Evolutionary conservation across 2,797 vertebrate genomes (phyloP), one percentile per base, ranked within the genome.

Genomic region (Muscicapa comitata): DNA sequence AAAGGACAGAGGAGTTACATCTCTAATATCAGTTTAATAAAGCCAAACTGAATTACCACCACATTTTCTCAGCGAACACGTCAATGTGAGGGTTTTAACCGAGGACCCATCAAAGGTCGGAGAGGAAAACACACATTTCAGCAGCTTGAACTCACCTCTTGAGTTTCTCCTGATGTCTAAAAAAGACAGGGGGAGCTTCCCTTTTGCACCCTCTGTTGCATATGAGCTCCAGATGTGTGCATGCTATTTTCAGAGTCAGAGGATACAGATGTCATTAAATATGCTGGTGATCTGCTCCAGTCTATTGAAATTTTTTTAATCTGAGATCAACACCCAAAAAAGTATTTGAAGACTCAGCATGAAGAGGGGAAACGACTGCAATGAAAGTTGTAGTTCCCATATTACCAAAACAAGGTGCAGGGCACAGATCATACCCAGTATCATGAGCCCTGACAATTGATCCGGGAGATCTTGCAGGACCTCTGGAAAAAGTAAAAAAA

Each of bases 191-290:
- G 29, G 40, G 42, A 94, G 79, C 86, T 94, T 94, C 87, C 63
- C 45, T 68, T 55, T 58, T 92, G 72, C 51, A 91, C 65, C 43
- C 78, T 61, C 58, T 77, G 58, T 33, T 90, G 79, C 95, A 96
- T 95, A 94, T 96, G 95, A 97, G 62, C 95, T 95, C 94, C 95
- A 96, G 96, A 96, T 95, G 91, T 0, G 3, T 63, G 59, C 78
- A 86, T 70, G 58, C 91, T 95, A 91, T 94, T 95, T 96, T 89
- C 87, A 95, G 77, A 82, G 79, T 88, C 93, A 91, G 82, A 94
- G 93, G 94, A 95, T 96, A 91, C 85, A 96, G 93, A 97, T 96
- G 91, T 93, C 79, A 90, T 73, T 91, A 96, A 97, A 92, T 51
- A 84, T 88, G 93, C 71, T 94, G 74, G 86, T 85, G 85, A 96